phyloP scores from a whole-genome alignment of 2,888 invertebrate genomes.

The Troglohyphantes excavatus region DNA sequence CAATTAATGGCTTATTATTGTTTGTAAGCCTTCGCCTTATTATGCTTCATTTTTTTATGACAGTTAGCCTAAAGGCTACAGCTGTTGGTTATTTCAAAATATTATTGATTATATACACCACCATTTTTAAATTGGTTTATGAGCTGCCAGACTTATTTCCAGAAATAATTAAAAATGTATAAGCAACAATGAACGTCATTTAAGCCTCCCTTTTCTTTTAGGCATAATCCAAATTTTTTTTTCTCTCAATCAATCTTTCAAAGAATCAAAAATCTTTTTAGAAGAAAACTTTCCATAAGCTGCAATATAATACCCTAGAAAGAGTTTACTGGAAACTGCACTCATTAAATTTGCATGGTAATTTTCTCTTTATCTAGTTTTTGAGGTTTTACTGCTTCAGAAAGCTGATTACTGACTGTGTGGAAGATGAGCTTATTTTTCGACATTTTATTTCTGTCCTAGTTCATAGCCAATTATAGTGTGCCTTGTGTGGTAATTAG shows the following conservation, averaged over 20 bases:
- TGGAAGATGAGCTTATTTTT: slow-evolving; percentile 3
- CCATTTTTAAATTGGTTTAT: not conserved
- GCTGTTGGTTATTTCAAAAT: not conserved
- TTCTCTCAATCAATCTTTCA: not conserved
- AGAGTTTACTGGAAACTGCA: slow-evolving; percentile 17
- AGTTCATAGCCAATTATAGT: slow-evolving; percentile 25
- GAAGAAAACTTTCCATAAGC: slow-evolving; percentile 27
- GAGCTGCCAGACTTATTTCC: not conserved
- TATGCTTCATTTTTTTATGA: too few species aligned
- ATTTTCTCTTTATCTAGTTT: slow-evolving; percentile 48
- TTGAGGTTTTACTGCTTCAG: slow-evolving; percentile 14
- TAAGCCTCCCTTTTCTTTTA: slow-evolving; percentile 7
- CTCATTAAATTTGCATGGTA: slow-evolving; percentile 64
- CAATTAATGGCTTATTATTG: too few species aligned
- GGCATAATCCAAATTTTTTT: slow-evolving; percentile 35
- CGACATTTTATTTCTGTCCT: slow-evolving; percentile 35
- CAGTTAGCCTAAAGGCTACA: too few species aligned
- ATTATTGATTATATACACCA: not conserved
- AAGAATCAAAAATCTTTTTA: slow-evolving; percentile 16
- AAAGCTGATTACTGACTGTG: slow-evolving; percentile 1
- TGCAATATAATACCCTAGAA: slow-evolving; percentile 3
- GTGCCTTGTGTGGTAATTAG: not conserved
- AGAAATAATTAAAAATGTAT: too few species aligned
- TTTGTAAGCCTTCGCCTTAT: too few species aligned
- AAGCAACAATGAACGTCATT: not conserved